Evolutionary conservation across 2,113 vertebrate species (phyloP), one percentile per base, ranked within the genome.

Genomic region (Charina bottae): DNA sequence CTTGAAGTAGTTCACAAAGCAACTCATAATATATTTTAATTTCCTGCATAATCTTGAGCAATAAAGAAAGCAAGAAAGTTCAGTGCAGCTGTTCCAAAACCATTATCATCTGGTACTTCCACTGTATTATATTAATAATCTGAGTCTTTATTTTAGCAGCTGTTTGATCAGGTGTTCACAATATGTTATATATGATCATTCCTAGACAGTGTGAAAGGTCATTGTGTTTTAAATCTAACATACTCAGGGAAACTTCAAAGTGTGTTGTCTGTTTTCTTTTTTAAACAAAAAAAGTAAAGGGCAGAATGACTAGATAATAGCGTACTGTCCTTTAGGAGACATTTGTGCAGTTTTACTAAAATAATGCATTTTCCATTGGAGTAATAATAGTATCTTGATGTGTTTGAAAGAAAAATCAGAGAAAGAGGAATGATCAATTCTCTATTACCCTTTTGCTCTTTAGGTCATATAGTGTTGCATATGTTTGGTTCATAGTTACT

Each of bases 321-420:
- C 83, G 15, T 33, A 62, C 21, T 9, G 90, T 84, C 6, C 72
- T 91, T 26, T 1, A n/a, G 37, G 28, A 91, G 91, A 37, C 10
- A 83, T 92, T 53, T 64, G 24, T 21, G 72, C 28, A 0, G 59
- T 92, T 94, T 91, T 90, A 59, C 46, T 28, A 89, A 78, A 2
- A 90, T 8, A 88, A 62, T n/a, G 72, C 1, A 15, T 90, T 55
- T 60, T 91, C 87, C 86, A 33, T 8, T 53, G 23, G 42, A 89
- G 53, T n/a, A 6, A 49, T 64, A 55, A 62, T 0, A 12, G 21
- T 19, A 87, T 13, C 11, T 42, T 91, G 10, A 4, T 11, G 1
- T 94, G 2, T 90, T 90, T 91, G 89, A 86, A 55, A 88, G 4
- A 92, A 92, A 94, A 60, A 85, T 90, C 54, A 53, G 17, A 88